Conservation (phyloP, 2,113 vertebrate species). For the Peucedramus taeniatus region DNA sequence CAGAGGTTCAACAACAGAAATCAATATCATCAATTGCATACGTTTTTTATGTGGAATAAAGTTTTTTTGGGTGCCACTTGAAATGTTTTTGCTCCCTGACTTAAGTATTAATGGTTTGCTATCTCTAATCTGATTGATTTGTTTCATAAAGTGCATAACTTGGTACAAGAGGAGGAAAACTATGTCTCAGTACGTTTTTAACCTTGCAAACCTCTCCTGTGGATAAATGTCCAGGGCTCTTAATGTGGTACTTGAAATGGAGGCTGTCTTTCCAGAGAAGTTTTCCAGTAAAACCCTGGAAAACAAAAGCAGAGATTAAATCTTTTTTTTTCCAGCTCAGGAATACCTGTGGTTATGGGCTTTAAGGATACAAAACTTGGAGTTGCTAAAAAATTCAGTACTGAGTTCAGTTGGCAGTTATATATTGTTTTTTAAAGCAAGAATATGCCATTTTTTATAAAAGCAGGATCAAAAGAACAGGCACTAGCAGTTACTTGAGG, state of each 20-base stretch:
- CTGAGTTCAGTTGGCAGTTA: background rate
- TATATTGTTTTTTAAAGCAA: background rate
- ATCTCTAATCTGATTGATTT: background rate
- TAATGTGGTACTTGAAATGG: background rate
- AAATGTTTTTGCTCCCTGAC: background rate
- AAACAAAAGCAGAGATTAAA: background rate
- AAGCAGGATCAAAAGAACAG: background rate
- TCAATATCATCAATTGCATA: background rate
- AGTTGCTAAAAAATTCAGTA: background rate
- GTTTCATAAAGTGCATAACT: background rate
- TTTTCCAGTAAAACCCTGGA: background rate
- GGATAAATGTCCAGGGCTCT: background rate
- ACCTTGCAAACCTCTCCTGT: background rate
- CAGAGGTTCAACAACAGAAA: background rate
- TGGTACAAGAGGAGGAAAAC: background rate
- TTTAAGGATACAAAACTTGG: background rate
- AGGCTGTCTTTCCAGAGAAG: background rate
- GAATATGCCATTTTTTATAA: background rate
- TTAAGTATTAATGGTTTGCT: background rate
- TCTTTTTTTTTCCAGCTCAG: background rate
- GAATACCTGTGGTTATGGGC: conserved; percentile 18
- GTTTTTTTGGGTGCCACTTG: background rate
- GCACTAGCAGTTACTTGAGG: background rate
- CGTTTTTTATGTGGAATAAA: background rate
- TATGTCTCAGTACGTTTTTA: background rate